A percentile compares a stretch with the other conserved stretches of the same genome.
Conservation (phyloP, 2,113 vertebrate species). For the Oryzias curvinotus region DNA sequence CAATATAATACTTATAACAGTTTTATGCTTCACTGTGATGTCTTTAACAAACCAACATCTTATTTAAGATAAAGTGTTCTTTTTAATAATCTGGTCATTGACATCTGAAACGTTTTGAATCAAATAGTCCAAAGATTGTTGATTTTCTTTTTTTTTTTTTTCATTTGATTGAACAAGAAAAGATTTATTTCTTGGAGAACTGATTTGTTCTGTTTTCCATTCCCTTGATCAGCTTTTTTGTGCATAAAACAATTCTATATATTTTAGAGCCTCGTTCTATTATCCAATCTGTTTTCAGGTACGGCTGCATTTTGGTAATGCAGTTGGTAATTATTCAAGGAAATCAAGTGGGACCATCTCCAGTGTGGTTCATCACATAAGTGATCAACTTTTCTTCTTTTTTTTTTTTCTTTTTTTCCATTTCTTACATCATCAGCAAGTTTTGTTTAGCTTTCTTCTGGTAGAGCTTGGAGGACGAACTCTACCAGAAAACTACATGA, state of each 20-base stretch:
- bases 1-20: slow-evolving; percentile 4
- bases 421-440: slow-evolving; percentile 19
- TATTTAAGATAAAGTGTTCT: slow-evolving; percentile 1
- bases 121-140: background rate
- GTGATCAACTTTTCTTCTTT: slow-evolving; percentile 17
- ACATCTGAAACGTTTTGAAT: too few species aligned
- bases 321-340: slow-evolving; percentile 35
- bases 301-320: slow-evolving; percentile 45
- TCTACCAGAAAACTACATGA: slow-evolving; percentile 50
- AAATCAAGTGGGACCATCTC: slow-evolving; percentile 54
- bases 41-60: slow-evolving; percentile 8
- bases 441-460: slow-evolving; percentile 31
- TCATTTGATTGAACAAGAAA: slow-evolving; percentile 6
- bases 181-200: too few species aligned
- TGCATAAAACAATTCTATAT: slow-evolving; percentile 1
- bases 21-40: slow-evolving; percentile 16
- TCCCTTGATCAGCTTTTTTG: too few species aligned
- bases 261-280: slow-evolving; percentile 47
- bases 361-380: slow-evolving; percentile 33
- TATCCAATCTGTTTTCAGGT: slow-evolving; percentile 58
- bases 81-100: background rate
- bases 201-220: too few species aligned
- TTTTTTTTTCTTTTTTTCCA: slow-evolving; percentile 34
- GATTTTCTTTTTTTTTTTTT: background rate
- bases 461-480: slow-evolving; percentile 18